Evolutionary conservation across 1,140 invertebrate genomes (phyloP).

Genomic region (Ceratoteleas bidentatus): DNA sequence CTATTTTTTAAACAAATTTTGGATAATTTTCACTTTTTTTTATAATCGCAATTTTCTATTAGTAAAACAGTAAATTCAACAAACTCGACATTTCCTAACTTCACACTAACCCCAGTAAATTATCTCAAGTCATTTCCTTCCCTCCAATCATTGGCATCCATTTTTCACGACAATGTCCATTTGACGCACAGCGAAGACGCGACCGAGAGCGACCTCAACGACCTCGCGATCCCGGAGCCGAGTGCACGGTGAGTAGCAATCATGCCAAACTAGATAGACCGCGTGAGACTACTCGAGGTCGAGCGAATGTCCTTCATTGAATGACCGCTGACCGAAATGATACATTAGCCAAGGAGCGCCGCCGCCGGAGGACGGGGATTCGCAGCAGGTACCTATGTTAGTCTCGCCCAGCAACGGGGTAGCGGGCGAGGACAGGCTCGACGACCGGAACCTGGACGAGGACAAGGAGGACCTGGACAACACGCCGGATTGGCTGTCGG

Average conservation of each 20-base stretch:
- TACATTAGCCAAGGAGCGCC: slow-evolving; percentile 85
- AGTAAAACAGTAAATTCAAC: too few relatives aligned
- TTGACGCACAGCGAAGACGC: slow-evolving; percentile 51
- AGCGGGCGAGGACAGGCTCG: slow-evolving; percentile 69
- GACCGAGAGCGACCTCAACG: slow-evolving; percentile 53
- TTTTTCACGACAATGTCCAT: slow-evolving; percentile 22
- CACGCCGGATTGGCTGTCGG: slow-evolving; percentile 83
- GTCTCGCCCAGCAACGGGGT: slow-evolving; percentile 83
- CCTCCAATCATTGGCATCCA: too few relatives aligned
- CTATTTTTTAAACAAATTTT: too few relatives aligned
- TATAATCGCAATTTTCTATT: too few relatives aligned
- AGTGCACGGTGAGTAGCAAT: slow-evolving; percentile 88
- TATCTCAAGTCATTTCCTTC: too few relatives aligned
- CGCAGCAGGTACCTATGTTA: slow-evolving; percentile 90
- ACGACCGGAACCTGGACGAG: slow-evolving; percentile 70
- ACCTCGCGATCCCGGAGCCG: slow-evolving; percentile 87
- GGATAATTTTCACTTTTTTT: too few relatives aligned
- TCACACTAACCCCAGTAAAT: too few relatives aligned
- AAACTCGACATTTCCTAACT: too few relatives aligned
- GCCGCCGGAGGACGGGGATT: slow-evolving; percentile 91
- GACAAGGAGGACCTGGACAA: slow-evolving; percentile 81
- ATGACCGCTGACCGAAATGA: slow-evolving; percentile 61
- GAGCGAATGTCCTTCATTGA: slow-evolving; percentile 53
- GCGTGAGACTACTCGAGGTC: slow-evolving; percentile 45
- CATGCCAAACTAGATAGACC: slow-evolving; percentile 40